Base-by-base conservation (phyloP, 2,888 invertebrate species). In the Trichogramma dendrolimi region DNA sequence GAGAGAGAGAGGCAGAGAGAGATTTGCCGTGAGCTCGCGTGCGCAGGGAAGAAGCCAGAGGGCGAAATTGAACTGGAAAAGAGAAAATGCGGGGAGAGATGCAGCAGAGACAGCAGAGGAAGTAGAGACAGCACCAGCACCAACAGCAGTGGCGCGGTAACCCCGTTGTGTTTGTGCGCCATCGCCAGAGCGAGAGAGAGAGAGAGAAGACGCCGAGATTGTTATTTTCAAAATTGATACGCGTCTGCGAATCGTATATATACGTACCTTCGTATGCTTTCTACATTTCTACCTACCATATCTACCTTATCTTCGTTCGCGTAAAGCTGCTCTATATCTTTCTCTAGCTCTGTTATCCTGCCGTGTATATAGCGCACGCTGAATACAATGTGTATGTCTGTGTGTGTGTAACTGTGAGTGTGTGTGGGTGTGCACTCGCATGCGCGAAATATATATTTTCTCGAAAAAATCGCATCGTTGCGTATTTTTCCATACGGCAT, bases 221-320 rank as follows among this genome's bases (percentile, higher is more conserved):
- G 72, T 75, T 72, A 72, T 71, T 73, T 73, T 70, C 67, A 70
- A 73, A 72, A 72, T 71, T 71, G 71, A 73, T 71, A 72, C 66
- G 65, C 61, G 58, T 67, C 63, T 57, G 57, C 55, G 57, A 50
- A 64, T 60, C 27, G 27, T 27, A 27, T 27, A 27, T 27, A 57
- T 46, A 43, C 40, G 54, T 38, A 53, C n/a, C 42, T 47, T 6
- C 11, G 52, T 27, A 27, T 27, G 27, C 27, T 27, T 27, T 27
- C 27, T 27, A 27, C 27, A 27, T 27, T 27, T 27, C 27, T 27
- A 27, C 27, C 27, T 27, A 27, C 27, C 27, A 27, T 27, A 27
- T 55, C 44, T 62, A 40, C 51, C 41, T 48, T 44, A 42, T 41
- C 44, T 11, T 56, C 11, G 48, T 10, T 55, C 56, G 46, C 53